Conservation (phyloP, 92 coral and sea anemone genomes). For the Plumapathes pennacea region DNA sequence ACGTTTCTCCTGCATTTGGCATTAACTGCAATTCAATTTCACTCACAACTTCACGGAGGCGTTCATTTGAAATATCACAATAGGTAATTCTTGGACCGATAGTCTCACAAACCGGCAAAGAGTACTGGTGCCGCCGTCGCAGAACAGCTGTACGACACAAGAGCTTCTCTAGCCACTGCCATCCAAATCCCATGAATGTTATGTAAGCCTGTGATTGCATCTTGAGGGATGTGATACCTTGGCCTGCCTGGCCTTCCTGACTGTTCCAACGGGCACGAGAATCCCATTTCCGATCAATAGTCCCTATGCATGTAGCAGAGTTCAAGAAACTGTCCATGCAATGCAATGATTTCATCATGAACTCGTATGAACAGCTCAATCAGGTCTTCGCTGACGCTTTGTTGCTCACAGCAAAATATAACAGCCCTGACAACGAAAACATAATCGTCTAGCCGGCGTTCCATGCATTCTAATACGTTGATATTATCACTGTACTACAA, state of each 20-base stretch:
- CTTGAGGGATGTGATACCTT: slow-evolving; percentile 46
- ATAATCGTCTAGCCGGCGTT: slow-evolving; percentile 58
- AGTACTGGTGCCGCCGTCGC: slow-evolving; percentile 36
- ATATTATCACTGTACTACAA: slow-evolving; percentile 41
- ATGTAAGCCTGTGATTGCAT: slow-evolving; percentile 14
- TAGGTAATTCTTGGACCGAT: slow-evolving; percentile 27
- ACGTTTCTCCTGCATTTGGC: slow-evolving; percentile 53
- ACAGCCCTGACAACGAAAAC: slow-evolving; percentile 42
- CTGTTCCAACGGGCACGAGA: slow-evolving; percentile 46
- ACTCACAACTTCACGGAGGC: slow-evolving; percentile 33
- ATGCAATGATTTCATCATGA: slow-evolving; percentile 18
- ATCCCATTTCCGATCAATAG: slow-evolving; percentile 43
- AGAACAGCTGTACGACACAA: slow-evolving; percentile 31
- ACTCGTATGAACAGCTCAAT: slow-evolving; percentile 14
- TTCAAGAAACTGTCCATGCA: slow-evolving; percentile 15
- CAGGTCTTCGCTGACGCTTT: slow-evolving; percentile 20
- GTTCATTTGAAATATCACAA: slow-evolving; percentile 11
- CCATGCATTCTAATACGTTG: slow-evolving; percentile 47
- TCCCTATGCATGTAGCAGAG: slow-evolving; percentile 22
- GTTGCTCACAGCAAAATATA: slow-evolving; percentile 46
- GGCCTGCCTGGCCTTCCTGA: slow-evolving; percentile 47
- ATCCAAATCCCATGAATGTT: slow-evolving; percentile 24
- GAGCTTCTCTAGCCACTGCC: slow-evolving; percentile 25
- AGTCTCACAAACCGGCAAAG: slow-evolving; percentile 21
- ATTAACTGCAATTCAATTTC: slow-evolving; percentile 41